Evolutionary conservation across 2,888 invertebrate species (phyloP), one percentile per base, ranked within the genome.

Genomic region (Nymphalis urticae): DNA sequence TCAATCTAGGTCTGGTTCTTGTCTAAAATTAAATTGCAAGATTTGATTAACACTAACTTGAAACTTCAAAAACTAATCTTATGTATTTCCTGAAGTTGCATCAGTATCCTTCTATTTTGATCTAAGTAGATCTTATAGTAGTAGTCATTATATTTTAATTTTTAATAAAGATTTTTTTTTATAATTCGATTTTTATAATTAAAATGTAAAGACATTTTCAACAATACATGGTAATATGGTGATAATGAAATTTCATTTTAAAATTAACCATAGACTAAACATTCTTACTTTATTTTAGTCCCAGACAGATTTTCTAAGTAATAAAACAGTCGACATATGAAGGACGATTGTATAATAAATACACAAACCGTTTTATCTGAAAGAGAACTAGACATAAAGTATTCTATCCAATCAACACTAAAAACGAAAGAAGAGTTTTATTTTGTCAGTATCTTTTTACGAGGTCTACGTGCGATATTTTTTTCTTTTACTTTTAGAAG

Each of bases 341-440:
- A 62, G 51, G 36, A n/a, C 51, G 36, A 6, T 5, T n/a, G n/a
- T 51, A 53, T 48, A 68, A 64, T 64, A 68, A 70, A 70, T 66
- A 69, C 56, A 66, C 50, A 42, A 21, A 19, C 59, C 21, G 59
- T 56, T 63, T 69, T 64, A 66, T 63, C 60, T 62, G 47, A 19
- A 51, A 51, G 9, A 60, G 51, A 69, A 61, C 66, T 61, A 64
- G 65, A 61, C 50, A 64, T 69, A 71, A 71, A 71, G 66, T 69
- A 66, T 66, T 48, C 60, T 60, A 71, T 71, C 69, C 71, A 71
- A 71, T 71, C 71, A 69, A 66, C 71, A 69, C 71, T 71, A 69
- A 71, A 71, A 61, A 63, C 48, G 66, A 54, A 60, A 66, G 66
- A 66, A 60, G 61, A 48, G 48, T 71, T 63, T 62, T 51, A 66